phyloP scores from a whole-genome alignment of 2,797 vertebrate genomes.

The Sorex maritimensis region DNA sequence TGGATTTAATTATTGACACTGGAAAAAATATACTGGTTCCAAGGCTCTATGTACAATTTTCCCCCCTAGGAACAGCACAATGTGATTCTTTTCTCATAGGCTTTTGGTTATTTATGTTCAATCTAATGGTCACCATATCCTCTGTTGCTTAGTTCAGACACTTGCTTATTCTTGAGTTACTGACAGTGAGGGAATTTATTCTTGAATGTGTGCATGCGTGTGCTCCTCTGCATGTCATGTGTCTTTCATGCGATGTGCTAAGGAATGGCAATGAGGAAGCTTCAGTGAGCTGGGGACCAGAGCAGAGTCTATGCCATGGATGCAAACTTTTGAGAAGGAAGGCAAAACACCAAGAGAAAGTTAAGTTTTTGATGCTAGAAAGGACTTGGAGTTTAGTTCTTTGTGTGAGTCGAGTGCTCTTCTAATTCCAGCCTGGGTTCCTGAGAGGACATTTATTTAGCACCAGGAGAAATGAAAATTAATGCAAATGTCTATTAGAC shows the following conservation, averaged over 20 bases:
- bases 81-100: conserved; percentile 35
- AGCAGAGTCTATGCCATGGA: background rate
- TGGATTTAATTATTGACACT: conserved; percentile 26
- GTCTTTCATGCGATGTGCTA: background rate
- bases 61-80: background rate
- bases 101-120: background rate
- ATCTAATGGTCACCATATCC: background rate
- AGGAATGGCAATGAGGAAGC: background rate
- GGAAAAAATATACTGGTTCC: conserved; percentile 12
- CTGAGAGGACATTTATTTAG: conserved; percentile 76
- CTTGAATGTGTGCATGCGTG: background rate
- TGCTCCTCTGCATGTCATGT: no score
- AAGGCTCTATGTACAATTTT: background rate
- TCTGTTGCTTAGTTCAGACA: background rate
- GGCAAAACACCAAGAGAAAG: background rate
- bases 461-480: conserved; percentile 80
- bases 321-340: background rate
- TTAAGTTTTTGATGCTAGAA: conserved; percentile 37
- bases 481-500: conserved; percentile 80
- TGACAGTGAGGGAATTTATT: background rate
- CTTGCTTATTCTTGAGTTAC: background rate
- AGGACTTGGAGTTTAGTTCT: conserved; percentile 57
- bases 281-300: background rate
- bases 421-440: conserved; percentile 47
- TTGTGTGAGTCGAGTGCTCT: conserved; percentile 60